Percentiles rank a stretch among this genome's conserved stretches.
Conservation (phyloP, 2,113 vertebrate species). For the Saccopteryx bilineata region DNA sequence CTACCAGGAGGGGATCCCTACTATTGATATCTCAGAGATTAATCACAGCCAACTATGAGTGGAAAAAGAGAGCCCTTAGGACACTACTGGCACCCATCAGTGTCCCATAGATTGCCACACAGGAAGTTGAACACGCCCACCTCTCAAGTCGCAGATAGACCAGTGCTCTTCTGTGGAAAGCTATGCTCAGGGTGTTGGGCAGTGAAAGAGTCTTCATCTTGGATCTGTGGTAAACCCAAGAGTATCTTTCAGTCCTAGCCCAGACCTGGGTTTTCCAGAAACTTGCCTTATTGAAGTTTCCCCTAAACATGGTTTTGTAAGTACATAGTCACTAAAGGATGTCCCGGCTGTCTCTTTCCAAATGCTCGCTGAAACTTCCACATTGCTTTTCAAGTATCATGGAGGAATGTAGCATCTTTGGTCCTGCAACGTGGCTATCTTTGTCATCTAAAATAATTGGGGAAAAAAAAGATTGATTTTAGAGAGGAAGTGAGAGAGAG, state of each 20-base stretch:
- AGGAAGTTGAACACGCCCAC: background rate
- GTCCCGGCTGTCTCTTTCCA: background rate
- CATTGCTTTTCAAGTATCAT: background rate
- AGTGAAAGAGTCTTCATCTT: background rate
- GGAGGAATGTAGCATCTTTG: background rate
- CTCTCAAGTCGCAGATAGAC: background rate
- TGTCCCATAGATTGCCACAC: background rate
- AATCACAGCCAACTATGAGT: background rate
- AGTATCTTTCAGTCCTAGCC: background rate
- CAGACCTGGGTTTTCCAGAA: slow-evolving; percentile 26
- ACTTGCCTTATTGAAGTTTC: background rate
- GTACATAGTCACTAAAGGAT: background rate
- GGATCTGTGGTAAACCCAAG: background rate
- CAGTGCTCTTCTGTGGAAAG: background rate
- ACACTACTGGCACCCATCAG: background rate
- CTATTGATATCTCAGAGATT: background rate
- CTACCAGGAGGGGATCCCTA: background rate
- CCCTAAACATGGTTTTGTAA: background rate
- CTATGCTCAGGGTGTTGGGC: background rate
- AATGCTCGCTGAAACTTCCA: background rate
- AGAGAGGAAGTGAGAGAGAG: too few relatives aligned
- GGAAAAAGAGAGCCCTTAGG: background rate
- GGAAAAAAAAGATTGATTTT: too few relatives aligned
- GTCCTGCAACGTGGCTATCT: background rate
- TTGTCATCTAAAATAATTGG: background rate